Conservation (phyloP, 1,140 invertebrate species). For the Caenorhabditis brenneri region DNA sequence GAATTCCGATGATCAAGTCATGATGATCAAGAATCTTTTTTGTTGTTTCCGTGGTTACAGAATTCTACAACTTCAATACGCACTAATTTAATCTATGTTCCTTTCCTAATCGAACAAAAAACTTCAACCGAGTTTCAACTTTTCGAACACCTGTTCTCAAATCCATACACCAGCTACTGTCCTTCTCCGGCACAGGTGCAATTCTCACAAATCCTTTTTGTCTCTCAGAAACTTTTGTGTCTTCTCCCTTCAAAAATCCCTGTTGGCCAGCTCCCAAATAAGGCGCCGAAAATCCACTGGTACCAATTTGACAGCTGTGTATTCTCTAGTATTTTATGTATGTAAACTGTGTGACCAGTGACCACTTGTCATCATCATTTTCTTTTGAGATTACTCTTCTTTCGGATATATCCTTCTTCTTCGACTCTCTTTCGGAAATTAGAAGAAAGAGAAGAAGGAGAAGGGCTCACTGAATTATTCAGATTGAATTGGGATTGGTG, state of each 20-base stretch:
- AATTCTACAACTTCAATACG: too few species aligned
- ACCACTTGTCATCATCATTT: conserved; percentile 1
- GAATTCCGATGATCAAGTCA: too few species aligned
- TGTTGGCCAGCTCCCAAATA: background rate
- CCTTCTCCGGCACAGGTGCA: background rate
- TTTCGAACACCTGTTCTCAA: background rate
- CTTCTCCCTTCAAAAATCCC: too few species aligned
- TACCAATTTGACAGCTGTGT: conserved; percentile 15
- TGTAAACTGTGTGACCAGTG: background rate
- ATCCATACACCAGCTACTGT: background rate
- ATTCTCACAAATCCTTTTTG: too few species aligned
- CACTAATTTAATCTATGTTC: too few species aligned
- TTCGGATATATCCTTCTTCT: background rate
- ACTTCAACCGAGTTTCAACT: too few species aligned
- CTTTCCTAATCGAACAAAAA: too few species aligned
- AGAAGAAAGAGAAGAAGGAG: background rate
- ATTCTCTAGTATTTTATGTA: background rate
- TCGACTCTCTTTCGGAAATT: background rate
- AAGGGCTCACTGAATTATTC: background rate
- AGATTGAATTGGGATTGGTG: background rate
- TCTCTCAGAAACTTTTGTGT: too few species aligned
- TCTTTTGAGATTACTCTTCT: background rate
- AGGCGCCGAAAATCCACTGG: background rate
- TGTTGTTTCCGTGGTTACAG: too few species aligned
- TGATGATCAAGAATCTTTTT: too few species aligned